Percentiles rank a stretch among this genome's conserved stretches.
Conservation (phyloP, 2,888 invertebrate genomes). For the Cheilosia soror region DNA sequence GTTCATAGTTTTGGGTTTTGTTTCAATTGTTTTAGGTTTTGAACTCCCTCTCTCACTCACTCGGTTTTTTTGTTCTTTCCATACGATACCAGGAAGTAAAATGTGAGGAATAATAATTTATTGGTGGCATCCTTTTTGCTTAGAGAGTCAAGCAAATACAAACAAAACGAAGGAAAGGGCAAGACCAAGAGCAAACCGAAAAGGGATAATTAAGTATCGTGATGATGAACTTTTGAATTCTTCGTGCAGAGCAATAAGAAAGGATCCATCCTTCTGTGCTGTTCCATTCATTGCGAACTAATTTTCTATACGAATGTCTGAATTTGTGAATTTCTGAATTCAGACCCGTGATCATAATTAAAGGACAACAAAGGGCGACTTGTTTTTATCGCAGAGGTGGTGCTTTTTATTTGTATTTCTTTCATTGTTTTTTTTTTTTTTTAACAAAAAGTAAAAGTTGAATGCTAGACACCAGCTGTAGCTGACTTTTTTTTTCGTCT, state of each 20-base stretch:
- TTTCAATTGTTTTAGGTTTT: too few species aligned
- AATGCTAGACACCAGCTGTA: too few species aligned
- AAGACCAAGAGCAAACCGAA: not conserved
- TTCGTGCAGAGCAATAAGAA: slow-evolving; percentile 4
- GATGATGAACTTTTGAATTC: slow-evolving; percentile 31
- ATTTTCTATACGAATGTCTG: not conserved
- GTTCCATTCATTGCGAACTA: slow-evolving; percentile 4
- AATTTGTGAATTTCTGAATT: not conserved
- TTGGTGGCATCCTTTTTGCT: slow-evolving; percentile 9
- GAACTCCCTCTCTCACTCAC: not conserved
- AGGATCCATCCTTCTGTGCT: slow-evolving; percentile 5
- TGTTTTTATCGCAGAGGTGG: too few species aligned
- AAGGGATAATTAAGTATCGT: slow-evolving; percentile 26
- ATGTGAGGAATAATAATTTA: slow-evolving; percentile 16
- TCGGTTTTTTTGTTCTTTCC: not conserved
- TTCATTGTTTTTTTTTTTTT: not conserved
- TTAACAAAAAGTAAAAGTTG: too few species aligned
- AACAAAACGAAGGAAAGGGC: not conserved
- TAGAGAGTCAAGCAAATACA: not conserved
- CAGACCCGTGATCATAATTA: not conserved
- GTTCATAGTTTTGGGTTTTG: too few species aligned
- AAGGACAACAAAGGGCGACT: not conserved
- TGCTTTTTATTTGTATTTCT: too few species aligned
- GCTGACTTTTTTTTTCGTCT: too few species aligned
- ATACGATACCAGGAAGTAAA: not conserved